Conservation (phyloP, 2,888 invertebrate species). For the Calliphora vomitoria region DNA sequence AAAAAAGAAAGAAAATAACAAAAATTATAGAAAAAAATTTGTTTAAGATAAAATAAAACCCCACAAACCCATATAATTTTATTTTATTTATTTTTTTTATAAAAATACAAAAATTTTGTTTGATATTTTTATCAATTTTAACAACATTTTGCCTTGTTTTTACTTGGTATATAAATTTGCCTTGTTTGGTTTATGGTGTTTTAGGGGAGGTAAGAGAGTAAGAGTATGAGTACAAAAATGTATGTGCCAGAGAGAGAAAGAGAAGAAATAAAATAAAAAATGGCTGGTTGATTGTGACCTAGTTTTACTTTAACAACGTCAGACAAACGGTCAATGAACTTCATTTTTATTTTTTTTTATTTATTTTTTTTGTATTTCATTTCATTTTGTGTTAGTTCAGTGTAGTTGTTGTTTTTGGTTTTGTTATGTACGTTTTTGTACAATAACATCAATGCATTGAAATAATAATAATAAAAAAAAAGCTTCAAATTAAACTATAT, state of each 20-base stretch:
- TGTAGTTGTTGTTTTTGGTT: slow-evolving; percentile 9
- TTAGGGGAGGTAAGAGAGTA: neutral
- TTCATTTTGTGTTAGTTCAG: slow-evolving; percentile 1
- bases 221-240: slow-evolving; percentile 8
- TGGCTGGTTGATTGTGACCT: slow-evolving; percentile 78
- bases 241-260: neutral
- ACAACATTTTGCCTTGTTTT: slow-evolving; percentile 7
- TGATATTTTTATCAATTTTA: slow-evolving; percentile 19
- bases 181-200: no score
- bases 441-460: neutral
- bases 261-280: slow-evolving; percentile 52
- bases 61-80: slow-evolving; percentile 66
- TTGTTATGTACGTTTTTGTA: neutral
- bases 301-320: slow-evolving; percentile 79
- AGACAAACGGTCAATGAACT: slow-evolving; percentile 81
- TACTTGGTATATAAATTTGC: neutral
- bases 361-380: neutral
- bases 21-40: slow-evolving; percentile 33
- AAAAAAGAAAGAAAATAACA: slow-evolving; percentile 29
- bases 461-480: slow-evolving; percentile 19
- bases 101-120: slow-evolving; percentile 9
- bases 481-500: neutral
- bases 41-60: slow-evolving; percentile 58
- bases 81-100: neutral
- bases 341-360: slow-evolving; percentile 61